Evolutionary conservation across 35 echinoderm and acorn worm genomes (phyloP).

Genomic region (Heliocidaris tuberculata): DNA sequence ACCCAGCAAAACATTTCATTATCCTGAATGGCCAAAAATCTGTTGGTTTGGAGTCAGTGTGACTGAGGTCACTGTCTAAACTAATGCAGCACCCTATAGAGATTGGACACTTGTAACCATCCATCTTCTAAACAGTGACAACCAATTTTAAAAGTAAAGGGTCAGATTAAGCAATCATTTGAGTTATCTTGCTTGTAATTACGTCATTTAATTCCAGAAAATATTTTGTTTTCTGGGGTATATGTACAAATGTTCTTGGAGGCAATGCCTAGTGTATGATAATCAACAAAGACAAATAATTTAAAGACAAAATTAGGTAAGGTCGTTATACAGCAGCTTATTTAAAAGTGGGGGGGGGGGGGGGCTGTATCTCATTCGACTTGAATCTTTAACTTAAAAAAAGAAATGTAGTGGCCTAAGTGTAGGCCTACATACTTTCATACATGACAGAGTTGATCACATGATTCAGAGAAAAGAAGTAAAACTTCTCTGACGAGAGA

Average conservation of each 20-base stretch:
- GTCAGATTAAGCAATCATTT: background rate
- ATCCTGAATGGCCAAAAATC: no score
- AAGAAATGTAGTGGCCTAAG: no score
- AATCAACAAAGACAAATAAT: no score
- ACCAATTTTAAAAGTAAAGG: background rate
- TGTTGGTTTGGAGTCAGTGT: no score
- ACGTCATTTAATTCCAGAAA: background rate
- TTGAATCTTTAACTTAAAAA: no score
- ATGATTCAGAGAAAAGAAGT: background rate
- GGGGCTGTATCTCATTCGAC: no score
- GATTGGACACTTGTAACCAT: background rate
- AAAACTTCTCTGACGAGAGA: no score
- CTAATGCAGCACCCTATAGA: background rate
- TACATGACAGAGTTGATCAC: background rate
- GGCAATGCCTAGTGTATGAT: background rate
- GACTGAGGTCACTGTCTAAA: background rate
- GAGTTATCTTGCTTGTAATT: background rate
- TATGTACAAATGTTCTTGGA: no score
- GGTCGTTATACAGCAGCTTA: no score
- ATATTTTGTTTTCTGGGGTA: background rate
- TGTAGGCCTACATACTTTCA: background rate
- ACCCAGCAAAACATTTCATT: no score
- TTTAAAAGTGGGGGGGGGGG: no score
- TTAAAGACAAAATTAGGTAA: no score
- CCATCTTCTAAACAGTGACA: background rate